Evolutionary conservation across 2,888 invertebrate species (phyloP).

Genomic region (Drepana falcataria): DNA sequence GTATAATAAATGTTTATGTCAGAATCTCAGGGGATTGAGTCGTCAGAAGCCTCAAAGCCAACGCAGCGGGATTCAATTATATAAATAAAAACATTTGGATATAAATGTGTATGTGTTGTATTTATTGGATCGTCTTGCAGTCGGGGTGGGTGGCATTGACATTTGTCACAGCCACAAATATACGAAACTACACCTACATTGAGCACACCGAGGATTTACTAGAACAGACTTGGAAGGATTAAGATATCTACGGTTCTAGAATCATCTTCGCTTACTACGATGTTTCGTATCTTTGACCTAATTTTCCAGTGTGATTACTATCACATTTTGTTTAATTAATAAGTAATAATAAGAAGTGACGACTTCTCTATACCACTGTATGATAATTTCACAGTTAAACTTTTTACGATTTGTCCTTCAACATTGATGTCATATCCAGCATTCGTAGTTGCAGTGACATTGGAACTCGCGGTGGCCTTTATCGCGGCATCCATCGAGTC

Average conservation of each 20-base stretch:
- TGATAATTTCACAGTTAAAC: neutral
- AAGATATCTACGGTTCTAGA: too few species aligned
- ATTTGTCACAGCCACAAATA: conserved; percentile 55
- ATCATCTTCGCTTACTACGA: too few species aligned
- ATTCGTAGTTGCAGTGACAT: conserved; percentile 28
- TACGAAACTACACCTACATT: conserved; percentile 12
- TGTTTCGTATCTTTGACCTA: too few species aligned
- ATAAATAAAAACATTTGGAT: conserved; percentile 48
- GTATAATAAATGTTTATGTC: neutral
- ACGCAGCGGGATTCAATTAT: conserved; percentile 29
- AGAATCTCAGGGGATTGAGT: conserved; percentile 1
- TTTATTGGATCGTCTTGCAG: conserved; percentile 11
- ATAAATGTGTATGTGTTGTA: conserved; percentile 12
- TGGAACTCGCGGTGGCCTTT: conserved; percentile 50
- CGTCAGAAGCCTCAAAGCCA: neutral
- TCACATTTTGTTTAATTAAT: too few species aligned
- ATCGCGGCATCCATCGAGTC: conserved; percentile 63
- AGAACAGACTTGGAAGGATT: neutral
- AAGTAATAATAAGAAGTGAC: too few species aligned
- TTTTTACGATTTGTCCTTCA: conserved; percentile 8
- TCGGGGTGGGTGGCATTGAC: conserved; percentile 67
- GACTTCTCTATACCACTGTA: too few species aligned
- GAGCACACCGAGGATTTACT: conserved; percentile 2
- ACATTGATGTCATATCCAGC: conserved; percentile 20
- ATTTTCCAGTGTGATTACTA: too few species aligned